phyloP scores from a whole-genome alignment of 2,113 vertebrate genomes.

The Syngnathus typhle region DNA sequence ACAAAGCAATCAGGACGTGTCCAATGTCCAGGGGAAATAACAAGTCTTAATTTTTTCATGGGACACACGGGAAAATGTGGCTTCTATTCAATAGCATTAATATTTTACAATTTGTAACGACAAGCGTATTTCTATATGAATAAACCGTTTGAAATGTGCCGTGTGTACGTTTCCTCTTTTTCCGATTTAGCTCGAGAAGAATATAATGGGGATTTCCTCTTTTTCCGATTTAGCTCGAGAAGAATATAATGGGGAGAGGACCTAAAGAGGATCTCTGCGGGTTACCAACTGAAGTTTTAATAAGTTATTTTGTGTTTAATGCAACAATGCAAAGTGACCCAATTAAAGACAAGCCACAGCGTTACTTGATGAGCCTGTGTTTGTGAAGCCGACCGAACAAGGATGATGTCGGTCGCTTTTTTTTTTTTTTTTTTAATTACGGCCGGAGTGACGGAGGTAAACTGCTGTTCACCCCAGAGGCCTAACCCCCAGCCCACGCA shows the following conservation, averaged over 20 bases:
- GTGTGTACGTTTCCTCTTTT: slow-evolving; percentile 30
- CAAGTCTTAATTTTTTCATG: slow-evolving; percentile 38
- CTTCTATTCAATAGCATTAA: slow-evolving; percentile 58
- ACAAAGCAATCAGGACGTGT: slow-evolving; percentile 32
- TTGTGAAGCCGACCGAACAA: slow-evolving; percentile 51
- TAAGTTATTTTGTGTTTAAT: slow-evolving; percentile 42
- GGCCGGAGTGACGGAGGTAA: slow-evolving; percentile 51
- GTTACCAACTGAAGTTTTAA: background rate
- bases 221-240: slow-evolving; percentile 2
- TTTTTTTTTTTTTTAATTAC: slow-evolving; percentile 25
- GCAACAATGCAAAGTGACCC: slow-evolving; percentile 54
- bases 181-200: background rate
- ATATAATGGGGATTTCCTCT: background rate
- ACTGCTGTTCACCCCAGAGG: slow-evolving; percentile 60
- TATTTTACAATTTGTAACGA: slow-evolving; percentile 69
- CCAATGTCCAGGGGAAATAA: slow-evolving; percentile 19
- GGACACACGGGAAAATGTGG: slow-evolving; percentile 40
- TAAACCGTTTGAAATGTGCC: slow-evolving; percentile 67
- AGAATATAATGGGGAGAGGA: background rate
- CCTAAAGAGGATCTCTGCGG: background rate
- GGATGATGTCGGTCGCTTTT: slow-evolving; percentile 45
- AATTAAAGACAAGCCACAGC: slow-evolving; percentile 48
- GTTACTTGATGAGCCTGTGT: slow-evolving; percentile 55
- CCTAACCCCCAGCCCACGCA: slow-evolving; percentile 17
- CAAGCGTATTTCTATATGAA: slow-evolving; percentile 73